Conservation (phyloP, 2,888 invertebrate genomes). For the Thera obeliscata region DNA sequence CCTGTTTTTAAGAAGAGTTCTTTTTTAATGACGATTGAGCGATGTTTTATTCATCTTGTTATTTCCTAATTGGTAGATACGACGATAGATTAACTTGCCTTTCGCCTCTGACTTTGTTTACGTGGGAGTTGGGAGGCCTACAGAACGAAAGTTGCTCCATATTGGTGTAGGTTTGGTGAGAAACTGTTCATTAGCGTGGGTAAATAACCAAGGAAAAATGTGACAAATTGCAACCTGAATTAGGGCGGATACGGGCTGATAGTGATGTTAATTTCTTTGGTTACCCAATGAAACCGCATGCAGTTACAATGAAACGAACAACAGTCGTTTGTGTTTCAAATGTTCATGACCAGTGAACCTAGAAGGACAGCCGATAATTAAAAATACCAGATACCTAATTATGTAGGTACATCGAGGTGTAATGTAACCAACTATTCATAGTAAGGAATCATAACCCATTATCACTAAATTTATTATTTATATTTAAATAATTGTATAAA, state of each 20-base stretch:
- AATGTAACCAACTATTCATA: slow-evolving; percentile 16
- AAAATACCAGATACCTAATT: slow-evolving; percentile 16
- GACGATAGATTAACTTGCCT: too few species aligned
- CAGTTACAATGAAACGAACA: slow-evolving; percentile 1
- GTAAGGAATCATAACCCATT: slow-evolving; percentile 6
- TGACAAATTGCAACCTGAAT: background rate
- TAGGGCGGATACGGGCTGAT: slow-evolving; percentile 25
- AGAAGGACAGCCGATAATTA: slow-evolving; percentile 18
- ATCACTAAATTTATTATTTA: background rate
- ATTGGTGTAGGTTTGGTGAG: too few species aligned
- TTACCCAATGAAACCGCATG: slow-evolving; percentile 7
- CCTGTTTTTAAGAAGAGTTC: too few species aligned
- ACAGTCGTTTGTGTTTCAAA: slow-evolving; percentile 8
- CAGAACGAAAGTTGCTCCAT: too few species aligned
- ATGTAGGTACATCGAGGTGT: slow-evolving; percentile 13
- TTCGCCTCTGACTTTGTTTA: too few species aligned
- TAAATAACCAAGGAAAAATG: background rate
- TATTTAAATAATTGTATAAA: too few species aligned
- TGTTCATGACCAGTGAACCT: slow-evolving; percentile 5
- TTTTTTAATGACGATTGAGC: too few species aligned
- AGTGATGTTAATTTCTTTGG: slow-evolving; percentile 14
- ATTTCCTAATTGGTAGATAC: too few species aligned
- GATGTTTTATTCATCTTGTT: too few species aligned
- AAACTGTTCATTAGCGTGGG: too few species aligned
- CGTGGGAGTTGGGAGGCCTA: too few species aligned